phyloP scores from a whole-genome alignment of 92 coral and sea anemone genomes.

The Palythoa grandiflora region DNA sequence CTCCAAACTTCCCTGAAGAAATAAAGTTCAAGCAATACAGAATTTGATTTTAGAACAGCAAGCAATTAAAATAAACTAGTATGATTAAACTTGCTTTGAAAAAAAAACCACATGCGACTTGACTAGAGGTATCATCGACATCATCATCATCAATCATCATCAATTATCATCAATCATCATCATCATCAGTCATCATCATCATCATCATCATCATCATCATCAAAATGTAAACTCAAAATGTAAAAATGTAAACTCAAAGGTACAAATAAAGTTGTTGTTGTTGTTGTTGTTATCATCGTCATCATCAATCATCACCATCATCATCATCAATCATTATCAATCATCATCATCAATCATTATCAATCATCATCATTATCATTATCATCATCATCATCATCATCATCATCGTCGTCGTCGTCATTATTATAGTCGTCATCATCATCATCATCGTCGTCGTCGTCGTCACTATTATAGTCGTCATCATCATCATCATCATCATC shows the following conservation, averaged over 20 bases:
- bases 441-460: not conserved
- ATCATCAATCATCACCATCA: not conserved
- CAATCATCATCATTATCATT: too few relatives aligned
- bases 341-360: too few relatives aligned
- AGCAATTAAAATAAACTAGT: not conserved
- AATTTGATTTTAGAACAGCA: not conserved
- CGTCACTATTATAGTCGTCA: not conserved
- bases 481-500: not conserved
- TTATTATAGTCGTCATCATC: too few relatives aligned
- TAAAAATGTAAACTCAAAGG: too few relatives aligned
- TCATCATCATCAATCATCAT: too few relatives aligned
- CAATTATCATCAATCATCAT: not conserved
- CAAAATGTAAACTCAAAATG: too few relatives aligned
- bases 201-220: too few relatives aligned
- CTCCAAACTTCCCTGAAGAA: not conserved
- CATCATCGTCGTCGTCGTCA: not conserved
- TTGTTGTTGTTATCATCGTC: not conserved
- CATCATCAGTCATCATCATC: not conserved
- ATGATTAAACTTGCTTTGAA: too few relatives aligned
- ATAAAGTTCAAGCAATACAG: not conserved
- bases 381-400: not conserved
- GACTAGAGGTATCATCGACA: too few relatives aligned
- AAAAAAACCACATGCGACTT: too few relatives aligned
- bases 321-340: not conserved
- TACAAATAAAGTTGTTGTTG: too few relatives aligned